A percentile compares a stretch with the other conserved stretches of the same genome.
These are phyloP conservation scores for Lysandra coridon DNA, from an alignment of 2,888 invertebrate species.

Conservation along the genomic window DNA sequence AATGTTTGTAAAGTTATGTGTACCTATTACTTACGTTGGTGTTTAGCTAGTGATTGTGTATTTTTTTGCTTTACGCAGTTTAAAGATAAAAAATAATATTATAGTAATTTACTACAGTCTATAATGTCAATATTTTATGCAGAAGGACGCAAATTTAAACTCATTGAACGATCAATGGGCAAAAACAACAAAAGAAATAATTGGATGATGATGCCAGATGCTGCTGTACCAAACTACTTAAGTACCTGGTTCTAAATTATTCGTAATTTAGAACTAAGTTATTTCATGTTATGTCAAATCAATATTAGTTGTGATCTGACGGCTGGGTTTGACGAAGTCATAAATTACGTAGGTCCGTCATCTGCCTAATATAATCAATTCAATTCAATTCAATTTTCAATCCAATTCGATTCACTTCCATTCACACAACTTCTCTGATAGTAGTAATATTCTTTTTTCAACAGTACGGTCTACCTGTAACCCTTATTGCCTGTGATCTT, in stretches of 20 bases:
- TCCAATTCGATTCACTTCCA: too few species aligned
- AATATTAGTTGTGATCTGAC: too few species aligned
- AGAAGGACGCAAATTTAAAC: background rate
- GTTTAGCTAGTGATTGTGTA: background rate
- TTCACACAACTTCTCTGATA: too few species aligned
- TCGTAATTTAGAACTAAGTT: too few species aligned
- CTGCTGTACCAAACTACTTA: background rate
- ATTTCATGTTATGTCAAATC: too few species aligned
- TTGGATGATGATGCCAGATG: background rate
- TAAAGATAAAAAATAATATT: background rate
- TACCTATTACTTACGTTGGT: background rate
- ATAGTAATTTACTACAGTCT: background rate
- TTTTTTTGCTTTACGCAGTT: too few species aligned
- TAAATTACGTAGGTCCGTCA: too few species aligned
- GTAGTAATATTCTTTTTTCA: background rate
- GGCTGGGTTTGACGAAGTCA: too few species aligned
- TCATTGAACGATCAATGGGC: background rate
- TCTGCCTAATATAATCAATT: too few species aligned
- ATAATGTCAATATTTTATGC: background rate
- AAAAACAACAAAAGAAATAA: background rate
- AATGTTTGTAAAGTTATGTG: background rate
- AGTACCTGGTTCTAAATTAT: too few species aligned
- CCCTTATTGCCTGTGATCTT: slow-evolving; percentile 74
- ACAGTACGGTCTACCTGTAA: slow-evolving; percentile 61
- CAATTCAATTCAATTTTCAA: too few species aligned